Evolutionary conservation across 2,888 invertebrate species (phyloP), one percentile per base, ranked within the genome.

Genomic region (Dermolepida albohirtum): DNA sequence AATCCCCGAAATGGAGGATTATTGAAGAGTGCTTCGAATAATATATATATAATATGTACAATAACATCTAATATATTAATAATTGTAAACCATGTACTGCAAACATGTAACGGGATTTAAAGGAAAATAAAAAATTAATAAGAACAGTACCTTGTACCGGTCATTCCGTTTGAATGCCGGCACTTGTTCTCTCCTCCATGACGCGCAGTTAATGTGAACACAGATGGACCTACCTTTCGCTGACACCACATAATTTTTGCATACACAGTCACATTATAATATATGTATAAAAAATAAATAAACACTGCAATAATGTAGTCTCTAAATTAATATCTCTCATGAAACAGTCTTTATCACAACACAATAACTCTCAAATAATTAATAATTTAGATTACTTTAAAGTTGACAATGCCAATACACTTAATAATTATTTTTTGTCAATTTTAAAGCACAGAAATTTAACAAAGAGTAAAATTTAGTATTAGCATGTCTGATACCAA

Each of bases 141-240:
- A 34, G 73, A 83, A 90, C 90, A 87, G 89, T 91, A 91, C 91
- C 90, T 91, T 89, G 90, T 89, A 90, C 90, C 88, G 88, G 88
- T 88, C 90, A 86, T 90, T 90, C 90, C 80, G 87, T 89, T 91
- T 90, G 91, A 91, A 89, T 85, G 90, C 88, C 87, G 89, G 88
- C 91, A 88, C 90, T 86, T 80, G 89, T 88, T 87, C 87, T 57
- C 57, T 89, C 85, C 83, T 77, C 80, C 78, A 77, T 75, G 74
- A 74, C 73, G 83, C 80, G 83, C 71, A 72, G 74, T 70, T 68
- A 68, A 12, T 75, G 79, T 80, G 86, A 87, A 87, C 86, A 87
- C 86, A 86, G 86, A 80, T 78, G 79, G 80, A 82, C 82, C 82
- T 82, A 82, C 82, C 82, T 82, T 82, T 79, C 73, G 79, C 70